These are phyloP conservation scores for Eciton burchellii DNA, from an alignment of 1,140 invertebrate species.

Conservation along the genomic window DNA sequence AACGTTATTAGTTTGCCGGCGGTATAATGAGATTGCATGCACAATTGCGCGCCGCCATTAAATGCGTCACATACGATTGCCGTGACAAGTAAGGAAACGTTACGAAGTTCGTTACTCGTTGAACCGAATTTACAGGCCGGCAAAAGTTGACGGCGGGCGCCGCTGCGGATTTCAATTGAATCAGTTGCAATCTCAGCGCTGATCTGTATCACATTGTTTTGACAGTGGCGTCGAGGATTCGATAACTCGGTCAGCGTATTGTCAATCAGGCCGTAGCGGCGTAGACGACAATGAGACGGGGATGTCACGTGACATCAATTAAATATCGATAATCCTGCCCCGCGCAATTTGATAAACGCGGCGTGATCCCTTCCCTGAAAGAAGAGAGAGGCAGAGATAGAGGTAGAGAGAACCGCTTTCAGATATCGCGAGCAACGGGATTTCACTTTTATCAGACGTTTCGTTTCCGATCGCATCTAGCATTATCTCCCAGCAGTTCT, in stretches of 20 bases:
- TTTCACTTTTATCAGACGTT: neutral
- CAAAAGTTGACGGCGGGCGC: neutral
- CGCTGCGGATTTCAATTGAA: neutral
- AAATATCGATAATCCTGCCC: neutral
- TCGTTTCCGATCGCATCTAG: neutral
- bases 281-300: neutral
- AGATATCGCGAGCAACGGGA: neutral
- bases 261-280: conserved; percentile 13
- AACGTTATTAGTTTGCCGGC: conserved; percentile 52
- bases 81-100: conserved; percentile 20
- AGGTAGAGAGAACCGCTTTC: neutral
- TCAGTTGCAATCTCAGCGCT: conserved; percentile 11
- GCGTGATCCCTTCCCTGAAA: neutral
- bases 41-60: conserved; percentile 38
- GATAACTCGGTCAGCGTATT: conserved; percentile 6
- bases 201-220: conserved; percentile 28
- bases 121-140: conserved; percentile 22
- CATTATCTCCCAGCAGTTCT: neutral
- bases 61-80: conserved; percentile 52
- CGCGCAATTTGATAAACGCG: neutral
- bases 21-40: conserved; percentile 56
- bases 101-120: conserved; percentile 1
- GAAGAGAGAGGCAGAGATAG: too few relatives aligned
- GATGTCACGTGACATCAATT: conserved; percentile 16
- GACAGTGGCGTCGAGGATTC: neutral